These are phyloP conservation scores for Panthera tigris DNA, from an alignment of 2,113 vertebrate species.

Conservation along the genomic window DNA sequence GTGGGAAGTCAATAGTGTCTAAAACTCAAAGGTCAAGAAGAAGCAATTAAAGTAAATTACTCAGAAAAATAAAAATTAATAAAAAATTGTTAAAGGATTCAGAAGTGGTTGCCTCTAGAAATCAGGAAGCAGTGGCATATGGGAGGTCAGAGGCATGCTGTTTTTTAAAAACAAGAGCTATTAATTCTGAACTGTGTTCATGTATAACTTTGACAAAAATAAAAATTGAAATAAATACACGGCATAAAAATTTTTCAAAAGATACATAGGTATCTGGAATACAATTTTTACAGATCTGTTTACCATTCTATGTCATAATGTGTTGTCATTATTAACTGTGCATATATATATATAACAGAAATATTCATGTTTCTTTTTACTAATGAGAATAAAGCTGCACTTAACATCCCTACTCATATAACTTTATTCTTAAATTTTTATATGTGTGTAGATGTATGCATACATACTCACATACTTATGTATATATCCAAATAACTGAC, in stretches of 20 bases:
- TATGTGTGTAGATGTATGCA: background rate
- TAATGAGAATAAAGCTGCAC: background rate
- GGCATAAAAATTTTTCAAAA: background rate
- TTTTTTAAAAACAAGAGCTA: background rate
- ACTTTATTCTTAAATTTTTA: background rate
- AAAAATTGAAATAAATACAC: background rate
- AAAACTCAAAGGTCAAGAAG: conserved; percentile 15
- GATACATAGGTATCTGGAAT: background rate
- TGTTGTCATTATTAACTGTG: background rate
- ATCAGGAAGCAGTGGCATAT: background rate
- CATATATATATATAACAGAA: background rate
- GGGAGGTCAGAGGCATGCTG: background rate
- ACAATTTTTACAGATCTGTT: background rate
- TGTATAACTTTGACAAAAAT: background rate
- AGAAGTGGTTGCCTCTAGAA: background rate
- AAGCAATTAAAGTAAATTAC: background rate
- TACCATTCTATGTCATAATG: background rate
- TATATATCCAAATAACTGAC: background rate
- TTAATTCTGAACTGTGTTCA: background rate
- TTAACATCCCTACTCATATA: background rate
- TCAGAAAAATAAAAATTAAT: background rate
- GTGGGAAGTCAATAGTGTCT: background rate
- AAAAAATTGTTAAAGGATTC: background rate
- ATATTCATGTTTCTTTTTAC: background rate
- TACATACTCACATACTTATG: background rate